A percentile compares a stretch with the other conserved stretches of the same genome.
Conservation (phyloP, 2,888 invertebrate species). For the Camptogramma bilineatum region DNA sequence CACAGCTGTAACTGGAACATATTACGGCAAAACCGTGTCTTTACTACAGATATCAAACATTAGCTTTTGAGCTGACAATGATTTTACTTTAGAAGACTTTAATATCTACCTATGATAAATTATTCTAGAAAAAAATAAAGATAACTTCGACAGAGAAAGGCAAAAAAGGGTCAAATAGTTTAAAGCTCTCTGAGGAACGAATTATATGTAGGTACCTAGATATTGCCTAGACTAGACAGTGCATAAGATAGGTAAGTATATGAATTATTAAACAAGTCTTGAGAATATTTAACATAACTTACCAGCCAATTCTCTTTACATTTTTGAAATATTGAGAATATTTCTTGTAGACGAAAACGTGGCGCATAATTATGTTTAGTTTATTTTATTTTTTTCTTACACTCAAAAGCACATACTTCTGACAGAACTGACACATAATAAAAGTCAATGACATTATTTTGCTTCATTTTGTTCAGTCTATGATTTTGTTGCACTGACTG, state of each 20-base stretch:
- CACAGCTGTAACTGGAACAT: too few relatives aligned
- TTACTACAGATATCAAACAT: background rate
- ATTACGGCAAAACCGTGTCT: too few relatives aligned
- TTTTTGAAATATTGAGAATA: constrained; percentile 78
- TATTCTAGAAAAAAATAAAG: background rate
- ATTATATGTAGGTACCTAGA: background rate
- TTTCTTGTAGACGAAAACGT: constrained; percentile 68
- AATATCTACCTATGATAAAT: background rate
- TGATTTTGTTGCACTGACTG: background rate
- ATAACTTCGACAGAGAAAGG: background rate
- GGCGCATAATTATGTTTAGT: constrained; percentile 72
- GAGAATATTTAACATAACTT: constrained; percentile 16
- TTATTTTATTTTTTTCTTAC: constrained; percentile 53
- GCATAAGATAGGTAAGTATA: background rate
- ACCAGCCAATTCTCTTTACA: constrained; percentile 78
- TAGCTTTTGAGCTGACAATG: background rate
- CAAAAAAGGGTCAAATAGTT: background rate
- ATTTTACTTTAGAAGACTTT: background rate
- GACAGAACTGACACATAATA: constrained; percentile 14
- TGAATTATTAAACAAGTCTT: constrained; percentile 2
- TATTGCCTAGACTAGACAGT: too few relatives aligned
- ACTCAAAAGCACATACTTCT: constrained; percentile 51
- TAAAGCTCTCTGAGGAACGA: background rate
- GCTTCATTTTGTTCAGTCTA: background rate
- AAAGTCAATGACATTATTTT: background rate